Evolutionary conservation across 2,888 invertebrate genomes (phyloP), one percentile per base, ranked within the genome.

Genomic region (Eupithecia pulchellata): DNA sequence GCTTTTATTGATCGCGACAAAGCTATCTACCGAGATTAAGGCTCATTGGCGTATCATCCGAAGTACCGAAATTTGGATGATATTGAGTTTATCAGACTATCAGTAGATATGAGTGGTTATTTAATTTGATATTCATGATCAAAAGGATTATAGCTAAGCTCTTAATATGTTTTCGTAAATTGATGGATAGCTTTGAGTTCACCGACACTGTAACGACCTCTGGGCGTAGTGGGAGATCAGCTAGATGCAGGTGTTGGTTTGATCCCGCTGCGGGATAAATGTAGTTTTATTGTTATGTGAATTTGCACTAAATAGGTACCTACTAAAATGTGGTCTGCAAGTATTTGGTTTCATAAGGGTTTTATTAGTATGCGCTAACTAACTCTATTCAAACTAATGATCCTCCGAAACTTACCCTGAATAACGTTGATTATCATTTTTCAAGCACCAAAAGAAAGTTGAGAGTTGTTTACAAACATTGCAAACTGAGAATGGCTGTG

Each of bases 21-120:
- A 52, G 52, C 20, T 52, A 52, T 52, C 52, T 25, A 20, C 47
- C 47, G 20, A 58, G 58, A 60, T 60, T 60, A 60, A 4, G 58
- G n/a, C 58, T 32, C 32, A 32, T 32, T 30, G n/a, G 32, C 58
- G 13, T 60, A 60, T 60, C 58, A 32, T 52, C 11, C 11, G 11
- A 60, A 60, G 30, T 60, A 60, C 30, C 30, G 11, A 32, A 32
- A 32, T 57, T 60, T 2, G 32, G 58, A 20, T 60, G 30, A 60
- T 60, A 32, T 9, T 4, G 11, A 60, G 32, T 4, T 32, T 60
- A 60, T 60, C 58, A 5, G n/a, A n/a, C 25, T 13, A 25, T 25
- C 3, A 30, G 58, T 60, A 17, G 58, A 60, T 60, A 60, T 32
- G 30, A 11, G 2, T 11, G 58, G n/a, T n/a, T 30, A 30, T 32